Evolutionary conservation across 2,888 invertebrate genomes (phyloP).

Genomic region (Drosophila colorata): DNA sequence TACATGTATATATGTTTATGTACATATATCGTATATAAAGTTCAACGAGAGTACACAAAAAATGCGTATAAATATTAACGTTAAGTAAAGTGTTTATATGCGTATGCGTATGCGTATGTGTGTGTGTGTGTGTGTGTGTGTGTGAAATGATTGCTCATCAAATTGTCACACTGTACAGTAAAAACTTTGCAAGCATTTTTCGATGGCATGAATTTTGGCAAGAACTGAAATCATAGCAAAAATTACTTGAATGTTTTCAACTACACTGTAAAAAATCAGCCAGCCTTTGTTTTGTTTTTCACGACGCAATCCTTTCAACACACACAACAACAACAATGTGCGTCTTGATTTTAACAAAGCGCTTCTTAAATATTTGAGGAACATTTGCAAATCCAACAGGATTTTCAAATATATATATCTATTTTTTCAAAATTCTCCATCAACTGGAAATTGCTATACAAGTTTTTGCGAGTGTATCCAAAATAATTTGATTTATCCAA

Average conservation of each 20-base stretch:
- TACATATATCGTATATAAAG: constrained; percentile 39
- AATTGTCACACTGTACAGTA: neutral
- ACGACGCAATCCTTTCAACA: neutral
- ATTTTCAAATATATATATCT: constrained; percentile 3
- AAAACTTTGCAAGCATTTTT: neutral
- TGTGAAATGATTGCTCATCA: constrained; percentile 17
- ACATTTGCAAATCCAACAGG: constrained; percentile 14
- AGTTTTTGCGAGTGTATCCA: constrained; percentile 14
- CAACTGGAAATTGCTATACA: neutral
- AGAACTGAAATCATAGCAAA: constrained; percentile 6
- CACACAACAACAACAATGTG: constrained; percentile 18
- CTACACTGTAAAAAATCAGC: neutral
- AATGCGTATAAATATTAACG: constrained; percentile 57
- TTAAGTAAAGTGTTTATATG: neutral
- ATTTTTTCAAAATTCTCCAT: neutral
- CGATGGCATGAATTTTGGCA: constrained; percentile 3
- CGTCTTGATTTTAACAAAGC: constrained; percentile 37
- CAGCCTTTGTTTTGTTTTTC: neutral
- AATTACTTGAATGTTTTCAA: neutral
- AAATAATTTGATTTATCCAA: constrained; percentile 9
- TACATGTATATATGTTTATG: constrained; percentile 8
- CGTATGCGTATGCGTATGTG: constrained; percentile 1
- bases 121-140: neutral
- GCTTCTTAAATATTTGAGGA: constrained; percentile 40
- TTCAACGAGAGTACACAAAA: constrained; percentile 59